These are phyloP conservation scores for Onychorhynchus coronatus DNA, from an alignment of 2,113 vertebrate genomes.

Conservation along the genomic window DNA sequence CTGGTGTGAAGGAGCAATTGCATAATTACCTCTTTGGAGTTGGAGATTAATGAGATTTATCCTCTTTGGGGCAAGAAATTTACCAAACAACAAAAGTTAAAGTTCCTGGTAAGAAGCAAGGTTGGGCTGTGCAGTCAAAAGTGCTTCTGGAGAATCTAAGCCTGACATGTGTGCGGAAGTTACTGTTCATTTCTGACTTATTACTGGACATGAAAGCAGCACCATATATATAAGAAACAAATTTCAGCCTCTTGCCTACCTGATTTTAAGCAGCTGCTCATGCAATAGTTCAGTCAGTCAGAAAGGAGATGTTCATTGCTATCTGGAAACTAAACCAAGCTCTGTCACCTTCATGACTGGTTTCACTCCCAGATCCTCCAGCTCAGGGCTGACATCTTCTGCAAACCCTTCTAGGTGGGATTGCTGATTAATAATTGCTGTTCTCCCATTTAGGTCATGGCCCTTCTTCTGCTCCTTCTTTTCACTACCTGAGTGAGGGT, in stretches of 20 bases:
- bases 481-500: background rate
- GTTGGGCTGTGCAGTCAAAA: background rate
- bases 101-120: background rate
- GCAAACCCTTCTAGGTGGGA: background rate
- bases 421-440: background rate
- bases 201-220: background rate
- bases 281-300: background rate
- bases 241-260: background rate
- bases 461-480: background rate
- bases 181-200: background rate
- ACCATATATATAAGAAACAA: background rate
- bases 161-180: fast-evolving
- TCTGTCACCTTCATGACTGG: background rate
- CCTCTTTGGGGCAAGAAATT: background rate
- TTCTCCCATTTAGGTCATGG: background rate
- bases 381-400: background rate
- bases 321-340: background rate
- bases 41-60: background rate
- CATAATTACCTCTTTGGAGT: background rate
- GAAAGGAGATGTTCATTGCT: background rate
- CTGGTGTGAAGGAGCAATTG: background rate
- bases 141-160: background rate
- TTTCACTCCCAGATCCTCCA: background rate
- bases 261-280: background rate
- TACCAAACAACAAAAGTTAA: background rate